phyloP scores from a whole-genome alignment of 1,140 invertebrate species.

The Drosophila bifasciata region DNA sequence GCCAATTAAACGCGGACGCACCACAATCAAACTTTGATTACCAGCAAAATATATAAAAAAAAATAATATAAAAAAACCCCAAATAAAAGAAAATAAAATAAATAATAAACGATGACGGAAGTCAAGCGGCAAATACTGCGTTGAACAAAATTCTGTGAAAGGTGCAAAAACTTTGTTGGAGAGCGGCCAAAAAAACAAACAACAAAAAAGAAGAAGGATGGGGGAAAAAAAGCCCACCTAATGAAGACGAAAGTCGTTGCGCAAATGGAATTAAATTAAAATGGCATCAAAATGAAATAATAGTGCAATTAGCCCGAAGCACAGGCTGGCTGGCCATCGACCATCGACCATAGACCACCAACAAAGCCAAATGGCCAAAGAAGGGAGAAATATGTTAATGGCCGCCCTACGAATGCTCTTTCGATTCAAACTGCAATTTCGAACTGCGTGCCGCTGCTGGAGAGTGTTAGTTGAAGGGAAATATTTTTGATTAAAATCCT shows the following conservation, averaged over 20 bases:
- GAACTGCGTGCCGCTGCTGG: too few species aligned
- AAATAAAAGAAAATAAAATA: slow-evolving; percentile 40
- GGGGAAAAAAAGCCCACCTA: slow-evolving; percentile 33
- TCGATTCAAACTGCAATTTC: too few species aligned
- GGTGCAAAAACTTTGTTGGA: slow-evolving; percentile 67
- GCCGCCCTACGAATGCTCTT: too few species aligned
- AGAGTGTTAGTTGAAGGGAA: too few species aligned
- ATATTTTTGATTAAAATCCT: too few species aligned
- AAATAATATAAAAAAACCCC: slow-evolving; percentile 48
- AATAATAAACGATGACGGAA: slow-evolving; percentile 55
- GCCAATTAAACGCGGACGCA: slow-evolving; percentile 71
- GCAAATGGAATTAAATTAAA: slow-evolving; percentile 76
- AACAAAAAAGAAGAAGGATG: too few species aligned
- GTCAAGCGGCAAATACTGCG: slow-evolving; percentile 24
- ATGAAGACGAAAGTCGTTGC: slow-evolving; percentile 81
- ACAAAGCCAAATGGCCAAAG: slow-evolving; percentile 26
- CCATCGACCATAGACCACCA: slow-evolving; percentile 27
- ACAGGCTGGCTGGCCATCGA: slow-evolving; percentile 31
- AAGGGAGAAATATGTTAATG: neutral
- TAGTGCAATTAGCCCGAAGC: slow-evolving; percentile 69
- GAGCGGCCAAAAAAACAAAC: slow-evolving; percentile 56
- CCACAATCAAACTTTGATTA: slow-evolving; percentile 46
- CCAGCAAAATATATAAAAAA: slow-evolving; percentile 28
- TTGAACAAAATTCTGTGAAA: slow-evolving; percentile 65
- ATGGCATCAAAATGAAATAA: slow-evolving; percentile 76